Evolutionary conservation across 2,113 vertebrate species (phyloP).

Genomic region (Jacana jacana): DNA sequence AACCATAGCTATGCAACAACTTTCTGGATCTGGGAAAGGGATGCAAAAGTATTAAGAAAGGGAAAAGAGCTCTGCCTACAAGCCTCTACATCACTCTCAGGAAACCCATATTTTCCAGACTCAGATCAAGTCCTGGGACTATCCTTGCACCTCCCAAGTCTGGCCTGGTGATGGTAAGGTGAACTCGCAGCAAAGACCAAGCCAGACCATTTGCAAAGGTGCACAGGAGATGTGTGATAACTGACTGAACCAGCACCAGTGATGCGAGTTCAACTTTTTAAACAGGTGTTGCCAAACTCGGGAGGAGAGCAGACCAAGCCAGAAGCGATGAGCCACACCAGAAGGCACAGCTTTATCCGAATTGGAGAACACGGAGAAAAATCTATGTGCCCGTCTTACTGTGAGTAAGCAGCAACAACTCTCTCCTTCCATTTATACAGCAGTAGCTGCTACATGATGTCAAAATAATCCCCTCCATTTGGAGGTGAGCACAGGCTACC

Average conservation of each 20-base stretch:
- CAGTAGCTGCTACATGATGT: neutral
- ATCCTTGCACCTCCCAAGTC: neutral
- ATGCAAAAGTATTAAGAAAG: neutral
- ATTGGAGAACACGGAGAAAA: neutral
- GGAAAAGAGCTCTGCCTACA: neutral
- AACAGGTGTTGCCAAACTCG: neutral
- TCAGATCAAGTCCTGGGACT: neutral
- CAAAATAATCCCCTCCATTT: neutral
- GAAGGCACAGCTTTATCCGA: neutral
- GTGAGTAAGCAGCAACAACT: neutral
- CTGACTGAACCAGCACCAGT: neutral
- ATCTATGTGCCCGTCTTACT: neutral
- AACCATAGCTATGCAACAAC: neutral
- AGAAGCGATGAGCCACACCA: neutral
- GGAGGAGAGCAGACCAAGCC: neutral
- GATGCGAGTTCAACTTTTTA: neutral
- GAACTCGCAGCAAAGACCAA: neutral
- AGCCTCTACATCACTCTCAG: neutral
- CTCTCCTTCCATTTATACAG: neutral
- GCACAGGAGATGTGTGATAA: neutral
- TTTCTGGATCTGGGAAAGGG: neutral
- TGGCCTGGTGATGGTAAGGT: neutral
- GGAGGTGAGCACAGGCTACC: neutral
- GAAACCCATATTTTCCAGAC: neutral
- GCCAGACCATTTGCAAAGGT: neutral